Evolutionary conservation across 2,888 invertebrate genomes (phyloP), one percentile per base, ranked within the genome.

Genomic region (Seladonia tumulorum): DNA sequence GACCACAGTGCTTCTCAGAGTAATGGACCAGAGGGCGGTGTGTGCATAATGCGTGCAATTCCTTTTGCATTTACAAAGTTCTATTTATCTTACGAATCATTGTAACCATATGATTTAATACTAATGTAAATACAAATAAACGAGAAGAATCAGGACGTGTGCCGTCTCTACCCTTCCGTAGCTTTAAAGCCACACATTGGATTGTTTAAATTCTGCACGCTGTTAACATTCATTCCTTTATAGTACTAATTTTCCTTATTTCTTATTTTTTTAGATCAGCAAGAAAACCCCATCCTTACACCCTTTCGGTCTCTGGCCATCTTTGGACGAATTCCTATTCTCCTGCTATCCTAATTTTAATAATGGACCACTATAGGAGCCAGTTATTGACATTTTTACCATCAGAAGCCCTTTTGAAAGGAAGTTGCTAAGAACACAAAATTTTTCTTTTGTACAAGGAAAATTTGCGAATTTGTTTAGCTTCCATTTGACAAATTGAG

Each of bases 71-170:
- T 87, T 85, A 86, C 68, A 76, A 84, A 85, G 60, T 86, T 85
- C 80, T 87, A 85, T 85, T 82, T 83, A 82, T 84, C 81, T 86
- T 81, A 83, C 76, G 77, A 77, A 79, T 79, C 77, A 83, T 71
- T 84, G 83, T 88, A 88, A 83, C 79, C 87, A 22, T 85, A 85
- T 81, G 85, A 85, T 85, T 87, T 87, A 82, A 82, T 75, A 85
- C 81, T 85, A 83, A 83, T 88, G 81, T 87, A 88, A 82, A 88
- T 87, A 85, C 73, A 76, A 88, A 88, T 88, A 87, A 88, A 88
- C 42, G 73, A 79, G 72, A 68, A 79, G 76, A 81, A 79, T 72
- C 53, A 85, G 71, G 47, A 76, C 35, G 10, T 74, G 25, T 39
- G 53, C n/a, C 29, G 10, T 29, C 12, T 35, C 18, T 72, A 49